Percentiles rank a stretch among this genome's conserved stretches.
phyloP scores from a whole-genome alignment of 2,888 invertebrate species.

The Opisthograptis luteolata region DNA sequence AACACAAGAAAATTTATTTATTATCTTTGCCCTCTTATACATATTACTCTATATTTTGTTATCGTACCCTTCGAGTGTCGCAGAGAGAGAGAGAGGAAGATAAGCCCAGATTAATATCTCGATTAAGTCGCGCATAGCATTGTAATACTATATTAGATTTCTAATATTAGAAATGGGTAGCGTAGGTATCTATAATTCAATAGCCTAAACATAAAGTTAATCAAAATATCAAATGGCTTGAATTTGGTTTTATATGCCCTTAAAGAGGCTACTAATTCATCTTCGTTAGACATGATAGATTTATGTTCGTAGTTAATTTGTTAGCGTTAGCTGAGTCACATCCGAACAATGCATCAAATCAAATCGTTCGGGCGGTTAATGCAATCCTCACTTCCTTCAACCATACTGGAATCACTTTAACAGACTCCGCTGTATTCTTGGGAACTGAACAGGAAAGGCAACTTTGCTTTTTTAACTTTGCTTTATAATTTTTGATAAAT shows the following conservation, averaged over 20 bases:
- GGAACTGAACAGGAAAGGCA: constrained; percentile 35
- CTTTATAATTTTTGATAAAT: constrained; percentile 54
- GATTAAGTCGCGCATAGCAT: constrained; percentile 11
- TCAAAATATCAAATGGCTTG: constrained; percentile 13
- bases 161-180: too few species aligned
- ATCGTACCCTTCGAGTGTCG: constrained; percentile 7
- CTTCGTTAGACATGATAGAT: constrained; percentile 31
- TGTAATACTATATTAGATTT: too few species aligned
- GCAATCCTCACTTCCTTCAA: constrained; percentile 24
- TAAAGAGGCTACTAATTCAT: constrained; percentile 26
- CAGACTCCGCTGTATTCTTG: constrained; percentile 38
- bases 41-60: constrained; percentile 22
- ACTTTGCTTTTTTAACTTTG: constrained; percentile 45
- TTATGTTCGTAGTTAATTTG: constrained; percentile 31
- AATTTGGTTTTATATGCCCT: constrained; percentile 20
- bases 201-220: constrained; percentile 22
- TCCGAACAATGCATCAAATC: constrained; percentile 29
- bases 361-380: constrained; percentile 20
- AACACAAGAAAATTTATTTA: constrained; percentile 31
- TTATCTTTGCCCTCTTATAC: constrained; percentile 7
- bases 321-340: constrained; percentile 28
- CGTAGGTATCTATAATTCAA: too few species aligned
- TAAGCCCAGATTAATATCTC: constrained; percentile 42
- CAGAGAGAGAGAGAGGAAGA: constrained; percentile 23
- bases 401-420: constrained; percentile 32